Percentiles rank a stretch among this genome's conserved stretches.
phyloP scores from a whole-genome alignment of 2,888 invertebrate genomes.

The Lepeophtheirus nordmannii region DNA sequence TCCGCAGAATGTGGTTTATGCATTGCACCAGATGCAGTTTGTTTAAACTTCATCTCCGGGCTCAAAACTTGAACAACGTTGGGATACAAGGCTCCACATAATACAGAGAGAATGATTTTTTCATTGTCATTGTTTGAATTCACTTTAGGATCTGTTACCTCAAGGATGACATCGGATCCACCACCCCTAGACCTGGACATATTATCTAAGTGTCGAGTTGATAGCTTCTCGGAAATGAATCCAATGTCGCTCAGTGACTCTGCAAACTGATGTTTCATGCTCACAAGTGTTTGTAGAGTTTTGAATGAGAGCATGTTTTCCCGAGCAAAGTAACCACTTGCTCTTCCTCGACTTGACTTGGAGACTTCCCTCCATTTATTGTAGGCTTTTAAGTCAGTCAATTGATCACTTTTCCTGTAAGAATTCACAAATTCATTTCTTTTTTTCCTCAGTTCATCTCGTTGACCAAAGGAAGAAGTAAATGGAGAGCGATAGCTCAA shows the following conservation, averaged over 20 bases:
- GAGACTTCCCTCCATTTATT: conserved; percentile 65
- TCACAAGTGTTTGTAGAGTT: conserved; percentile 64
- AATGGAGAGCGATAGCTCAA: conserved; percentile 65
- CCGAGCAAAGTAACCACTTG: conserved; percentile 59
- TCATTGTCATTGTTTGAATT: conserved; percentile 52
- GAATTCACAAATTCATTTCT: conserved; percentile 64
- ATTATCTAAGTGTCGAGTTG: conserved; percentile 19
- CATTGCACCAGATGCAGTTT: conserved; percentile 55
- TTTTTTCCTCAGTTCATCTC: conserved; percentile 51
- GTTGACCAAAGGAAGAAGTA: conserved; percentile 54
- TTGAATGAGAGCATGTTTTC: conserved; percentile 67
- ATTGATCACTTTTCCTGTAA: conserved; percentile 49
- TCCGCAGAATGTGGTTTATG: conserved; percentile 52
- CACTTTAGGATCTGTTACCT: conserved; percentile 38
- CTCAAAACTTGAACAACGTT: conserved; percentile 42
- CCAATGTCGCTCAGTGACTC: conserved; percentile 60
- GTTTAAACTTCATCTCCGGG: conserved; percentile 54
- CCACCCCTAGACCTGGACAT: conserved; percentile 14
- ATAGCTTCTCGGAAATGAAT: conserved; percentile 47
- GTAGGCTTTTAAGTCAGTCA: conserved; percentile 68
- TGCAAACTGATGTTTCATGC: conserved; percentile 66
- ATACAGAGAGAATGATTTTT: conserved; percentile 40
- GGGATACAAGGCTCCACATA: conserved; percentile 27
- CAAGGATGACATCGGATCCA: conserved; percentile 46
- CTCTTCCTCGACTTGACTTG: conserved; percentile 46